These are phyloP conservation scores for Sitobion miscanthi DNA, from an alignment of 1,140 invertebrate genomes.

Conservation along the genomic window DNA sequence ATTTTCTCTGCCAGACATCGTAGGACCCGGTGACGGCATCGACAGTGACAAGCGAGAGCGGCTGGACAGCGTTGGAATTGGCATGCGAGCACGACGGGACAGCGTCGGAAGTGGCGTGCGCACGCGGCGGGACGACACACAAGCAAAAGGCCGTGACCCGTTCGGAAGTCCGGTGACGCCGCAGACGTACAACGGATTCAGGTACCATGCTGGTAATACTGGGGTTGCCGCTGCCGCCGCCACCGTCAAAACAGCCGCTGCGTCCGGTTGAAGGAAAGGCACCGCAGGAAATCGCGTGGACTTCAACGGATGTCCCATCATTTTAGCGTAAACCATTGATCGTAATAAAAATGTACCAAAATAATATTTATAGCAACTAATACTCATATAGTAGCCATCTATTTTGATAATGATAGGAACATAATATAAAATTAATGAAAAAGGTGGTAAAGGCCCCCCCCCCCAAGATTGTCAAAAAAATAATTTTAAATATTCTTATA, in stretches of 20 bases:
- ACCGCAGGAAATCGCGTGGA: background rate
- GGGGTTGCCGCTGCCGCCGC: background rate
- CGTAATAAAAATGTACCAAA: background rate
- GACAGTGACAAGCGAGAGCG: background rate
- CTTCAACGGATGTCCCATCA: background rate
- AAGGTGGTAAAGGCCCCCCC: too few relatives aligned
- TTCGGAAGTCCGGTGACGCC: conserved; percentile 47
- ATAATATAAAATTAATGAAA: too few relatives aligned
- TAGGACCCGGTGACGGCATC: background rate
- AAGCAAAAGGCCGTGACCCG: background rate
- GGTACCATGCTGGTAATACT: background rate
- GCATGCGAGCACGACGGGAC: background rate
- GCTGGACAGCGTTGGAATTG: background rate
- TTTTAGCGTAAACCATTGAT: background rate
- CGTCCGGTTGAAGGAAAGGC: background rate
- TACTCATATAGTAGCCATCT: background rate
- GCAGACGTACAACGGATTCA: conserved; percentile 4
- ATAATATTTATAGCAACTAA: background rate
- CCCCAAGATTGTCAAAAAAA: too few relatives aligned
- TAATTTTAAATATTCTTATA: too few relatives aligned
- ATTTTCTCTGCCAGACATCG: background rate
- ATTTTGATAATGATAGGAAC: too few relatives aligned
- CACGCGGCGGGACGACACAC: background rate
- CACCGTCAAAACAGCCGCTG: background rate
- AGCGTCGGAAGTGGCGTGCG: too few relatives aligned